phyloP scores from a whole-genome alignment of 2,113 vertebrate species.

The Tympanuchus pallidicinctus region DNA sequence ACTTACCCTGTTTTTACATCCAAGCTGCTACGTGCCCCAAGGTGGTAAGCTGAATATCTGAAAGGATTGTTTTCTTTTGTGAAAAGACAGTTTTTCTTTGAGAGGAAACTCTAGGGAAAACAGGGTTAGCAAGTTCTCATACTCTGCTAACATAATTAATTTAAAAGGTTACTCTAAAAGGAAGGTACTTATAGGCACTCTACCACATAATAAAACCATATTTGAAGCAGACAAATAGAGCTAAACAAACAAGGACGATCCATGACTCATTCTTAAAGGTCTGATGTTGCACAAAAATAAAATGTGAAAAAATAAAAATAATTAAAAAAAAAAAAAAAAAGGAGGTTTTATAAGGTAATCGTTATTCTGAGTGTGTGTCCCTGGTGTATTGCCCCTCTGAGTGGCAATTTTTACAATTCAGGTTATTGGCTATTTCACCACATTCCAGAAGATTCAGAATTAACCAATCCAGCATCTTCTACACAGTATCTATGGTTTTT shows the following conservation, averaged over 20 bases:
- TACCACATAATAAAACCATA: background rate
- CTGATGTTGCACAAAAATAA: background rate
- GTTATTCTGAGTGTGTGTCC: background rate
- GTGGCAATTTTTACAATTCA: background rate
- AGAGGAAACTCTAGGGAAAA: background rate
- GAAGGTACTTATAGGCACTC: background rate
- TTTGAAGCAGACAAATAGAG: constrained; percentile 34
- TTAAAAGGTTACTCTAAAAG: constrained; percentile 10
- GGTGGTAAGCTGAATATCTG: background rate
- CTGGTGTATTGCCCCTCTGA: background rate
- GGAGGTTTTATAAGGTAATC: background rate
- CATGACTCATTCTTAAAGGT: constrained; percentile 13
- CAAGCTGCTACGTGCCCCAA: fast-evolving
- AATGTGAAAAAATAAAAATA: background rate
- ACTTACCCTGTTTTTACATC: background rate
- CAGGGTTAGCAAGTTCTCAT: background rate
- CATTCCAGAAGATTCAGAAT: background rate
- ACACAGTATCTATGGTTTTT: background rate
- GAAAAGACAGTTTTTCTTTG: background rate
- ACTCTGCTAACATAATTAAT: background rate
- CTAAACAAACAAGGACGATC: constrained; percentile 17
- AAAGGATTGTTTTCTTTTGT: background rate
- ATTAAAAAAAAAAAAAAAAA: too few species aligned
- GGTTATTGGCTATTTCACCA: background rate
- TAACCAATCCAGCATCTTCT: background rate